Conservation (phyloP, 2,888 invertebrate genomes). For the Apotomis capreana region DNA sequence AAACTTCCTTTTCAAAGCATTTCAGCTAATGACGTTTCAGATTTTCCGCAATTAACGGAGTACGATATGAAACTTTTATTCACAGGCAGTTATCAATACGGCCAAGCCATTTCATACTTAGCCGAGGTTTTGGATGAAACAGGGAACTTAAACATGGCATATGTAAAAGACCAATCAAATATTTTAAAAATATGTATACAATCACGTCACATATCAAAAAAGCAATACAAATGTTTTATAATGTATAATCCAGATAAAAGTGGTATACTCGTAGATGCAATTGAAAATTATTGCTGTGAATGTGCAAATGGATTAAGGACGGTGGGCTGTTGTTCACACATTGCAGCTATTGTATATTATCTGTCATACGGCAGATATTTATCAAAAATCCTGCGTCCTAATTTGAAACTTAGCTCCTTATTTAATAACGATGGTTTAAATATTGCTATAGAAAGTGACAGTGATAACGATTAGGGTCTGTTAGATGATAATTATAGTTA, state of each 20-base stretch:
- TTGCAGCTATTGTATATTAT: constrained; percentile 7
- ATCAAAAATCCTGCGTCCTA: constrained; percentile 3
- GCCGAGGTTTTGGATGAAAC: not conserved
- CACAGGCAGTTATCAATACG: constrained; percentile 3
- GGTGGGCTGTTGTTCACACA: constrained; percentile 1
- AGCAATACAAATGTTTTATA: constrained; percentile 10
- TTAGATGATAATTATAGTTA: not conserved
- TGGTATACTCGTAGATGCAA: not conserved
- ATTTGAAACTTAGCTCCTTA: not conserved
- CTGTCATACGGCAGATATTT: constrained; percentile 7
- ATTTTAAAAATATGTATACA: constrained; percentile 3
- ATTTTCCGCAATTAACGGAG: constrained; percentile 5
- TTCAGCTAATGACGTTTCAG: constrained; percentile 3
- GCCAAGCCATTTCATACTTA: constrained; percentile 3
- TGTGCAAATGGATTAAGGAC: constrained; percentile 2
- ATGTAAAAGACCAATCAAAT: constrained; percentile 3
- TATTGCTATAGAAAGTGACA: too few species aligned
- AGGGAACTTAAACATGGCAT: not conserved
- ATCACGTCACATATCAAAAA: constrained; percentile 5
- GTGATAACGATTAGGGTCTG: not conserved
- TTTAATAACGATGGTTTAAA: too few species aligned
- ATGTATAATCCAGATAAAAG: not conserved
- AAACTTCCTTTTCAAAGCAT: constrained; percentile 13
- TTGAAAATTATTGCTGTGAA: not conserved
- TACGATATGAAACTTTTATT: constrained; percentile 3